Conservation (phyloP, 2,113 vertebrate species). For the Bufo bufo region DNA sequence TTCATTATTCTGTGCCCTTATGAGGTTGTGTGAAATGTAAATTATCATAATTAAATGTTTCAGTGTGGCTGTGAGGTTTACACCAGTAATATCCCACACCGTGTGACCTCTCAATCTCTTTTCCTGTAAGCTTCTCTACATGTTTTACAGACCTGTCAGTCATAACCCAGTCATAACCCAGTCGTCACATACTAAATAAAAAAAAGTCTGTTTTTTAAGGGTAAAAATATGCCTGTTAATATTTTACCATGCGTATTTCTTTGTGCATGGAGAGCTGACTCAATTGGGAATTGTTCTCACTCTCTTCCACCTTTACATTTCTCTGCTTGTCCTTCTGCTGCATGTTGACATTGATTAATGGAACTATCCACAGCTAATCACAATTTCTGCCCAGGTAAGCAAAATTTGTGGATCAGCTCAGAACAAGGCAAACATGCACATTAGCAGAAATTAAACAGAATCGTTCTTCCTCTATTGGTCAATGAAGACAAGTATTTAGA, state of each 20-base stretch:
- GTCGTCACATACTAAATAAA: background rate
- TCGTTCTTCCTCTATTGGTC: background rate
- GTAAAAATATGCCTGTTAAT: constrained; percentile 40
- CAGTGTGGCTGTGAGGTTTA: background rate
- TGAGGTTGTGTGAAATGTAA: constrained; percentile 13
- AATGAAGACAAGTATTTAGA: too few species aligned
- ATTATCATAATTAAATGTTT: constrained; percentile 38
- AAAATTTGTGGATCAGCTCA: constrained; percentile 51
- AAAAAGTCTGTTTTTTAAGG: constrained; percentile 20
- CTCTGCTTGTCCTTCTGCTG: constrained; percentile 49
- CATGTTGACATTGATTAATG: constrained; percentile 56
- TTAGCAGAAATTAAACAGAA: background rate
- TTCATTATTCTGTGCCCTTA: background rate
- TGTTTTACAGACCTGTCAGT: constrained; percentile 34
- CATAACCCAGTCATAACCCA: background rate
- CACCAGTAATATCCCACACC: constrained; percentile 12
- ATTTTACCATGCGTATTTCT: constrained; percentile 43
- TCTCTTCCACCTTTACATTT: constrained; percentile 48
- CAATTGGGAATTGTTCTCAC: constrained; percentile 27
- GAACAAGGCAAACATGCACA: constrained; percentile 43
- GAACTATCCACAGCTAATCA: constrained; percentile 52
- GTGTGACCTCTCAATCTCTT: background rate
- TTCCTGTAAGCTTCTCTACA: constrained; percentile 3
- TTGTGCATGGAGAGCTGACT: constrained; percentile 41
- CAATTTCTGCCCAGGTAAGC: constrained; percentile 48